Base-by-base conservation (phyloP, 2,888 invertebrate species). In the Lepidonotus clava region DNA sequence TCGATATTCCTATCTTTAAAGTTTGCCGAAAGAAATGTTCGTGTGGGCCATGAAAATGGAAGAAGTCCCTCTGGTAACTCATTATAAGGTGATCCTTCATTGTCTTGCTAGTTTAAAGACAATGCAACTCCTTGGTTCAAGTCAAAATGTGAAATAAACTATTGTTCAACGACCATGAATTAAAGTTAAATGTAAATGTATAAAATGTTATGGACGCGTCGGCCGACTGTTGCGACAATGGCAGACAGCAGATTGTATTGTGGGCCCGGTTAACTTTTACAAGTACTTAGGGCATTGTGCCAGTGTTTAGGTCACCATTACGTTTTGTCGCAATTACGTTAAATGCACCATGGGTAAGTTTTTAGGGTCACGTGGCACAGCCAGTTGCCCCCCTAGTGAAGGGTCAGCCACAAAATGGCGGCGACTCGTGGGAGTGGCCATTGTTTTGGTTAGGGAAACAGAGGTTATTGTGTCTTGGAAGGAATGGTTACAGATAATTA, bases 261-360 rank as follows among this genome's bases (percentile, higher is more conserved):
- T 61, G 11, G 28, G 28, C 5, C 28, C 61, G 61, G 61, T 61
- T 61, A 61, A 61, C 61, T 61, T 24, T 5, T 61, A 61, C 61
- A 61, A 61, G 28, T 61, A 61, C 61, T 61, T 61, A 61, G 61
- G 28, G 28, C 28, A 61, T 61, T 32, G 28, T 24, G 11, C 61
- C 61, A 61, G 28, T 32, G 28, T 28, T 28, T 24, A 32, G 61
- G 61, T 61, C 61, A 28, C 61, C 61, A 61, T 61, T 61, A 61
- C 61, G 61, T 61, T 61, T 61, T 61, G 61, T 61, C 61, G 61
- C 61, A 61, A 61, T 61, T 61, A 61, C 61, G 28, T 32, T 61
- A 61, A 61, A 61, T 61, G 61, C 61, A 61, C 61, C 61, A 61
- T 32, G 61, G 61, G 61, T 28, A n/a, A 5, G 61, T 61, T 61